Evolutionary conservation across 2,797 vertebrate species (phyloP), one percentile per base, ranked within the genome.

Genomic region (Acanthurus lineatus): DNA sequence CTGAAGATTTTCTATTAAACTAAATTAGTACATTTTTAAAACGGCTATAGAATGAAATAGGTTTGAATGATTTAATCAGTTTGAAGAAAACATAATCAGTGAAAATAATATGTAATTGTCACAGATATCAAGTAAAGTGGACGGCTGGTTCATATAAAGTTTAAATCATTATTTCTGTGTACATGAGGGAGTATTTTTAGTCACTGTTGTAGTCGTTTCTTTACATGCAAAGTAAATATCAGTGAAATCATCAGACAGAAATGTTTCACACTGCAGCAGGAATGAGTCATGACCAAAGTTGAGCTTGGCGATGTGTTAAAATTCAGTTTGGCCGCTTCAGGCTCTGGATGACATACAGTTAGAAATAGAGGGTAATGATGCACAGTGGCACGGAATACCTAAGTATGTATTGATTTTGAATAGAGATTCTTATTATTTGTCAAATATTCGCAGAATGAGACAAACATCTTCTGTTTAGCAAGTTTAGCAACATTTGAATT

Each of bases 201-300:
- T 52, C 42, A 42, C 65, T 49, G 48, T 19, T 69, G 49, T 56
- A 17, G 48, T 62, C 6, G 0, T 49, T 56, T 8, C 49, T 59
- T 77, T 2, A 73, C 70, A 69, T 48, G 32, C 42, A 71, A 52
- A 69, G 44, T 59, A 77, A 66, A 66, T 25, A 56, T 52, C 28
- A 35, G 64, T 53, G 19, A 77, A 74, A 86, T 66, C 17, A 77
- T 69, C 52, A 62, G 38, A 71, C 48, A 54, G 66, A 73, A 83
- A 71, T 63, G 51, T 62, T 84, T 77, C 45, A 52, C 61, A 45
- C 69, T 81, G 38, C 42, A 5, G 42, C 76, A 81, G 20, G 67
- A 80, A 75, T 54, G 52, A 70, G 38, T 79, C 57, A 81, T 54
- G 64, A 42, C 19, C 59, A 68, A 48, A 69, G 32, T 22, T 62